Evolutionary conservation across 2,797 vertebrate genomes (phyloP), one percentile per base, ranked within the genome.

Genomic region (Diplodus puntazzo): DNA sequence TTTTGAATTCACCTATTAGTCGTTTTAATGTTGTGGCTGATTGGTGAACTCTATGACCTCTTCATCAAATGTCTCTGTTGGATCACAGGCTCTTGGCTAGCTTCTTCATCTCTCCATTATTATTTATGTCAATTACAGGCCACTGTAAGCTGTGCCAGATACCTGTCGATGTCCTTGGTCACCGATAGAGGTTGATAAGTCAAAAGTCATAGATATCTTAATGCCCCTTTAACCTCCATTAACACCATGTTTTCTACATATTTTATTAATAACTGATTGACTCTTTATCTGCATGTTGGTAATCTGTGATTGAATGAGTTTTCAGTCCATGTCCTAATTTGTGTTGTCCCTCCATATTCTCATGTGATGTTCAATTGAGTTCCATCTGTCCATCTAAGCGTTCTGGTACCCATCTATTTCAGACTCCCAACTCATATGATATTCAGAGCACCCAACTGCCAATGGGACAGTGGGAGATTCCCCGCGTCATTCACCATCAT

Each of bases 171-270:
- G 82, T 86, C 80, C 77, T 85, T 66, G 68, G 66, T 82, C 81
- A 77, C 66, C 86, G 5, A 86, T 88, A 90, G 88, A 88, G 85
- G 87, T 87, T 73, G 81, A 89, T 84, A 82, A 78, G 76, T 88
- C 62, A 85, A 78, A 77, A 85, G 75, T 84, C 45, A 67, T 80
- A 72, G 69, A 73, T 88, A 65, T 77, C 80, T 60, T 71, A 66
- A 66, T 53, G 43, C 61, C 64, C 76, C 73, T 77, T 85, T 79
- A 88, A 87, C 77, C 67, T 57, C 53, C 80, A 88, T 82, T 61
- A 81, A 43, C 73, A 58, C 81, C 87, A 71, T 85, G 43, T 78
- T 77, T 73, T 80, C 53, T 73, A 30, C 52, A 75, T 70, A 80
- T 64, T 54, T 23, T 58, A 79, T 50, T 27, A 69, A 75, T 75